Conservation (phyloP, 2,113 vertebrate species). For the Haliaeetus leucogaster region DNA sequence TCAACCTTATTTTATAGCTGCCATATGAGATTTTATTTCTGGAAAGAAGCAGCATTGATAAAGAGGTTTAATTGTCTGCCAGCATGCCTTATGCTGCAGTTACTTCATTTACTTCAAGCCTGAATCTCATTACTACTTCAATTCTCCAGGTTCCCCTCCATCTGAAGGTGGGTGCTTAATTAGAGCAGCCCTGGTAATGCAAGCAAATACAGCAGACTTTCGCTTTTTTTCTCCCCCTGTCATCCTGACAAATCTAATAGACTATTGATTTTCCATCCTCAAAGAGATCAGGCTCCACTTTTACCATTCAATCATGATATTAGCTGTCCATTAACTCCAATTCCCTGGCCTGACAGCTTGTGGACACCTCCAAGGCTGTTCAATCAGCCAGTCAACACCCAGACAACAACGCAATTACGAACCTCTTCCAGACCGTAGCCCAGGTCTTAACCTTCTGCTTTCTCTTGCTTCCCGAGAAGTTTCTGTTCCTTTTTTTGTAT, state of each 20-base stretch:
- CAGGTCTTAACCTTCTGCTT: constrained; percentile 4
- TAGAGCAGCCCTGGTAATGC: constrained; percentile 64
- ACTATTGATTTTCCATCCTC: constrained; percentile 94
- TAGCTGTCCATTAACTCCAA: constrained; percentile 88
- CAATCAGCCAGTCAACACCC: constrained; percentile 65
- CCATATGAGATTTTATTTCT: constrained; percentile 71
- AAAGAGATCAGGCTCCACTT: constrained; percentile 81
- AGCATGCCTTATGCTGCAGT: constrained; percentile 74
- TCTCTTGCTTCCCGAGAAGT: not conserved
- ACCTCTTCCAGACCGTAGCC: not conserved
- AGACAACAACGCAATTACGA: constrained; percentile 51
- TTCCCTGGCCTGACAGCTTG: constrained; percentile 70
- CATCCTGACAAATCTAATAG: constrained; percentile 87
- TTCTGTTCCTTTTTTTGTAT: constrained; percentile 6
- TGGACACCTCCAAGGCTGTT: constrained; percentile 62
- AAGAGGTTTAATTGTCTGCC: constrained; percentile 84
- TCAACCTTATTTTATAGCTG: constrained; percentile 58
- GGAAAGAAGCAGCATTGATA: constrained; percentile 72
- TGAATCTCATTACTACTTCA: constrained; percentile 79
- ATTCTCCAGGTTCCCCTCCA: constrained; percentile 71
- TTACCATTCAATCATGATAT: constrained; percentile 89
- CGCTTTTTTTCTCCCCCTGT: not conserved
- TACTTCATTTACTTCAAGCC: constrained; percentile 75
- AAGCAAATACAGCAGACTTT: constrained; percentile 44
- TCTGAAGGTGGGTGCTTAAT: constrained; percentile 75